Evolutionary conservation across 2,113 vertebrate genomes (phyloP).

Genomic region (Ciconia maguari): DNA sequence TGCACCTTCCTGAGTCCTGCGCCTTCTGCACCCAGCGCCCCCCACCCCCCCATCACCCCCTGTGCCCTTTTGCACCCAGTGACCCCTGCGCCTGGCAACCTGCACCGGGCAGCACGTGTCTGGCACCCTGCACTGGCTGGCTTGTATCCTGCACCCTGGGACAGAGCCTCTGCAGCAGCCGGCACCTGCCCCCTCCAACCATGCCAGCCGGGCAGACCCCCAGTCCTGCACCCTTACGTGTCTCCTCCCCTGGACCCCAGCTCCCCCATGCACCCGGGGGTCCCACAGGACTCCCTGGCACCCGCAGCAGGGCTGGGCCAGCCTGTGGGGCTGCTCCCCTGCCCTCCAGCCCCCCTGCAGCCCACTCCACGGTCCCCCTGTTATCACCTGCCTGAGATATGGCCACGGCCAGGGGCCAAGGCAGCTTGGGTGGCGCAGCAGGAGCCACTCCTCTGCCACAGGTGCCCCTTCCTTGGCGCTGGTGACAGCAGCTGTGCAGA

Average conservation of each 20-base stretch:
- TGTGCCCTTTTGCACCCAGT: not conserved
- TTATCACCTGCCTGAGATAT: not conserved
- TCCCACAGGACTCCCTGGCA: not conserved
- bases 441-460: not conserved
- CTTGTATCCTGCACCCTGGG: rapidly evolving
- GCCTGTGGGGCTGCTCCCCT: not conserved
- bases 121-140: not conserved
- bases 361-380: rapidly evolving
- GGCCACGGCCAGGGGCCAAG: rapidly evolving
- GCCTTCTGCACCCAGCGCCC: not conserved
- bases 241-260: not conserved
- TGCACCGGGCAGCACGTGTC: not conserved
- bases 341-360: not conserved
- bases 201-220: not conserved
- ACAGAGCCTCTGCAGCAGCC: not conserved
- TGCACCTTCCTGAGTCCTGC: not conserved
- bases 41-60: no score
- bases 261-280: rapidly evolving
- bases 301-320: not conserved
- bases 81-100: not conserved
- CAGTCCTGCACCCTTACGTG: rapidly evolving
- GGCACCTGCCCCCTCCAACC: not conserved
- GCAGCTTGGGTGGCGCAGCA: not conserved
- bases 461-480: not conserved
- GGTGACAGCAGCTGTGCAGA: not conserved